Evolutionary conservation across 2,888 invertebrate genomes (phyloP), one percentile per base, ranked within the genome.

Genomic region (Ormyrus pomaceus): DNA sequence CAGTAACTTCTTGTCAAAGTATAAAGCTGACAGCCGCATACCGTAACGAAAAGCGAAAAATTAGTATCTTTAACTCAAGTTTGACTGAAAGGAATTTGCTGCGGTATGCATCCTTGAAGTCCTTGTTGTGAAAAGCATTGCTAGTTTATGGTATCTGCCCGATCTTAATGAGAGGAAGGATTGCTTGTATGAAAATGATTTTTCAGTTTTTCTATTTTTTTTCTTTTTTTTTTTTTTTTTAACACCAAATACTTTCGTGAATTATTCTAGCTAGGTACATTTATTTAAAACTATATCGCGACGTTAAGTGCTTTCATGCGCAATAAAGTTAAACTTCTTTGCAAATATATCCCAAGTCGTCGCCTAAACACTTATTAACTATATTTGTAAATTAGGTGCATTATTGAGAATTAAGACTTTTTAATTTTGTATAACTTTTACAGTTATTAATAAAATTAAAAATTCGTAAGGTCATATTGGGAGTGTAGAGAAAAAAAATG

Each of bases 401-500:
- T 75, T 64, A 73, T 70, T 81, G 76, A 82, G 74, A 81, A 73
- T 62, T 72, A 81, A 82, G 81, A 82, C 79, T 82, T 77, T 78
- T 82, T 78, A 78, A 80, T 82, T 81, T 79, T 81, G 69, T 80
- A 82, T 80, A 80, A 78, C 80, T 78, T 80, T 78, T 76, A 80
- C 68, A 80, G 74, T 75, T 80, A 75, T 71, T 68, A 77, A 69
- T 80, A 65, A 76, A 80, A 80, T 71, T 75, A 68, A 77, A 77
- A 80, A 80, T 80, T 82, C 71, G 58, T 74, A 80, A 75, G n/a
- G 56, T 71, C 65, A 77, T 74, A 79, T 80, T 80, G 64, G 77
- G 72, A 80, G 56, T 61, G 51, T 77, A 79, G 72, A 72, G 9
- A 48, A 79, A 34, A 34, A 34, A 34, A 34, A 79, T 59, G 13